These are phyloP conservation scores for Acomys russatus DNA, from an alignment of 2,797 vertebrate species.

Conservation along the genomic window DNA sequence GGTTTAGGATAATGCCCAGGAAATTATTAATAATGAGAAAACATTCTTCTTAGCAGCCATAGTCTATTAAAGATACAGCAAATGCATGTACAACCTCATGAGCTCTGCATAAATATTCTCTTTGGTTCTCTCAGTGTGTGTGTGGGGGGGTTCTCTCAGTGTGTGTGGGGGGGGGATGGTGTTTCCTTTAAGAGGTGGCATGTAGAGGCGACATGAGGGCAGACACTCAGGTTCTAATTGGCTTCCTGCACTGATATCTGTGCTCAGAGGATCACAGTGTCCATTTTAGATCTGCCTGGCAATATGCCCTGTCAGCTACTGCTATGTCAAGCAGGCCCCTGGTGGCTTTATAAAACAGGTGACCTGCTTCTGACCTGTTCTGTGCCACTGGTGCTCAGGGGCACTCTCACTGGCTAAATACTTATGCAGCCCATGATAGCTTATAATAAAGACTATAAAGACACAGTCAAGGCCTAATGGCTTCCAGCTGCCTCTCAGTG, in stretches of 20 bases:
- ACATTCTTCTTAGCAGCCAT: conserved; percentile 44
- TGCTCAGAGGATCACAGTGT: background rate
- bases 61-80: conserved; percentile 66
- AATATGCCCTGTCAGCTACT: conserved; percentile 34
- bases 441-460: conserved; percentile 70
- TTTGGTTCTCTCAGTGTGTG: conserved; percentile 46
- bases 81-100: conserved; percentile 24
- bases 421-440: conserved; percentile 58
- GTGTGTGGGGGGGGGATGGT: background rate
- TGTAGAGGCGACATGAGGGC: conserved; percentile 15
- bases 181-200: conserved; percentile 41
- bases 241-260: conserved; percentile 15
- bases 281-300: conserved; percentile 38
- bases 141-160: background rate
- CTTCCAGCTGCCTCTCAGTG: conserved; percentile 49
- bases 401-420: conserved; percentile 68
- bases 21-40: conserved; percentile 78
- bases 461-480: conserved; percentile 46
- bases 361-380: conserved; percentile 75
- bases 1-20: conserved; percentile 58
- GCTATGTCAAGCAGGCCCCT: conserved; percentile 51
- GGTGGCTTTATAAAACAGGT: conserved; percentile 65
- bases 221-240: conserved; percentile 9
- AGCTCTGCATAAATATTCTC: conserved; percentile 56
- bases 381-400: conserved; percentile 64